These are phyloP conservation scores for Pipistrellus nathusii DNA, from an alignment of 2,797 vertebrate species.

Conservation along the genomic window DNA sequence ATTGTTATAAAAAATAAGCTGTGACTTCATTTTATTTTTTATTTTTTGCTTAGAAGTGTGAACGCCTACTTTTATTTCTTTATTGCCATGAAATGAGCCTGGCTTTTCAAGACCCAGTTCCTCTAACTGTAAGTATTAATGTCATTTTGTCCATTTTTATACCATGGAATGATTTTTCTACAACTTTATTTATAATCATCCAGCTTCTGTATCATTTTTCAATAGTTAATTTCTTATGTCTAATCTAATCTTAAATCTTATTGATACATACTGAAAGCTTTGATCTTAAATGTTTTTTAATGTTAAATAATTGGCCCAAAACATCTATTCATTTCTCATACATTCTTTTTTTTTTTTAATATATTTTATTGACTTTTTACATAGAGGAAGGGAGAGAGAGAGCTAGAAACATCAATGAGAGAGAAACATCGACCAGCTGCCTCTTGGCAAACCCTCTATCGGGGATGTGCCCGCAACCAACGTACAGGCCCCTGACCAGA, in stretches of 20 bases:
- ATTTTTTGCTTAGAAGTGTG: slow-evolving; percentile 88
- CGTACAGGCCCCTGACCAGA: too few relatives aligned
- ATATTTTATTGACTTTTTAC: too few relatives aligned
- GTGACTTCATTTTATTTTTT: neutral
- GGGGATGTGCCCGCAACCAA: too few relatives aligned
- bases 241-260: neutral
- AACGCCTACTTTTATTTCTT: slow-evolving; percentile 89
- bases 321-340: neutral
- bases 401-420: too few relatives aligned
- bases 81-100: slow-evolving; percentile 92
- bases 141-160: neutral
- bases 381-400: too few relatives aligned
- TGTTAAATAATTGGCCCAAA: neutral
- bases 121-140: slow-evolving; percentile 87
- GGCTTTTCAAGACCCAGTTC: slow-evolving; percentile 91
- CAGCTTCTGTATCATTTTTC: slow-evolving; percentile 12
- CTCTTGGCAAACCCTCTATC: too few relatives aligned
- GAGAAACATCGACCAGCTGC: too few relatives aligned
- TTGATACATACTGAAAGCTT: neutral
- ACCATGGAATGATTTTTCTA: neutral
- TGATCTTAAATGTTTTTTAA: slow-evolving; percentile 10
- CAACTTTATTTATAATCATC: neutral
- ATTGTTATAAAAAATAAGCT: slow-evolving; percentile 28
- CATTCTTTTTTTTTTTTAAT: too few relatives aligned
- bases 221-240: slow-evolving; percentile 19